Base-by-base conservation (phyloP, 2,113 vertebrate genomes). In the Ictalurus furcatus region DNA sequence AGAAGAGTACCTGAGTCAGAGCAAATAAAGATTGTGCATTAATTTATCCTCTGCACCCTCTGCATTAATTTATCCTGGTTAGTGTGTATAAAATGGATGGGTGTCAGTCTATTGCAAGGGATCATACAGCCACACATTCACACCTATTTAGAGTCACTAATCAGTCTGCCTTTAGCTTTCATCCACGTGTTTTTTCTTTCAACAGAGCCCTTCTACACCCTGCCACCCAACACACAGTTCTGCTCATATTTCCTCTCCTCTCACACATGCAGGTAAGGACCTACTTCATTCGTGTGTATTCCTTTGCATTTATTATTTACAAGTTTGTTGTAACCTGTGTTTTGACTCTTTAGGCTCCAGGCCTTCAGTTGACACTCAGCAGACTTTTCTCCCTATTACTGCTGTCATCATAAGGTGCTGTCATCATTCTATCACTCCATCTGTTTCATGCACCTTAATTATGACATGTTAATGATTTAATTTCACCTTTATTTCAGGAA, bases 371-470 rank as follows among this genome's bases (percentile, higher is more conserved):
- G 95, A 95, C 85, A 82, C 93, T 17, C 48, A 7, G 19, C 93
- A 95, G 0, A 85, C 67, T 44, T 95, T 93, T 14, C 85, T 94
- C 84, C 90, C 92, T 87, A 2, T 25, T 17, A 13, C 0, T 12
- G 0, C 44, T 2, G n/a, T n/a, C n/a, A n/a, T n/a, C n/a, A n/a
- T 1, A 34, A 93, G 94, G 95, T 96, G 93, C 69, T 73, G 28
- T 69, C 7, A 73, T 34, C 19, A 25, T 28, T 59, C 44, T 87
- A 2, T 79, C 17, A 56, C 16, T 48, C 28, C 11, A 14, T 59
- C 34, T 74, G n/a, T 85, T 1, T 59, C 19, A 34, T 1, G 30
- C 59, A 23, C 69, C 9, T 21, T 14, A 0, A 23, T 2, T 7
- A 17, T 74, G 7, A 73, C 23, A 6, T 28, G 65, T 78, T 63